Conservation (phyloP, 2,113 vertebrate species). For the Prolemur simus region DNA sequence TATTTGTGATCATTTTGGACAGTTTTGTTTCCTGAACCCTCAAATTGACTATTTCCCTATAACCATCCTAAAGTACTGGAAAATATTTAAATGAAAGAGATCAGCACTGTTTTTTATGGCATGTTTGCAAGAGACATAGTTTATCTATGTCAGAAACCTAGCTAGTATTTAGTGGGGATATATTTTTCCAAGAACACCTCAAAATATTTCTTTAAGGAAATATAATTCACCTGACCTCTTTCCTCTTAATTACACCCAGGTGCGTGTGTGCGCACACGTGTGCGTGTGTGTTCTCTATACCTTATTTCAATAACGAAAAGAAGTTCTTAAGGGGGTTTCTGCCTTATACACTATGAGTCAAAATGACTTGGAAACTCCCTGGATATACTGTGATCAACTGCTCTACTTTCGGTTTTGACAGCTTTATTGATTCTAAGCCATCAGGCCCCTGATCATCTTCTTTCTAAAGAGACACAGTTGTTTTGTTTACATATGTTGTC, state of each 20-base stretch:
- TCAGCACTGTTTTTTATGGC: neutral
- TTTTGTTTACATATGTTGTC: conserved; percentile 42
- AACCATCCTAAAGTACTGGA: neutral
- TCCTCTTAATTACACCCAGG: conserved; percentile 21
- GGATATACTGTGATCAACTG: neutral
- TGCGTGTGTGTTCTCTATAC: neutral
- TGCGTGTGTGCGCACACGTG: neutral
- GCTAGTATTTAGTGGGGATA: neutral
- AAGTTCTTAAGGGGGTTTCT: neutral
- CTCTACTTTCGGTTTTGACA: conserved; percentile 54
- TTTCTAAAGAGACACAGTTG: conserved; percentile 45
- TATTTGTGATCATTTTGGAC: conserved; percentile 13
- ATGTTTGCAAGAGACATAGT: neutral
- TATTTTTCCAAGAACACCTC: conserved; percentile 35
- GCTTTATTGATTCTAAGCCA: conserved; percentile 22
- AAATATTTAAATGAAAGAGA: conserved; percentile 35
- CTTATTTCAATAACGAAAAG: conserved; percentile 31
- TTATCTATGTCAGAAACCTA: neutral
- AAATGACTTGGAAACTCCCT: conserved; percentile 56
- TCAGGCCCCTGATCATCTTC: neutral
- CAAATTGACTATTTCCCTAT: neutral
- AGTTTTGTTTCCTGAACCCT: conserved; percentile 40
- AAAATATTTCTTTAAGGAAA: conserved; percentile 49
- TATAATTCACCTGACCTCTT: neutral
- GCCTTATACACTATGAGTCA: neutral